Conservation (phyloP, 2,888 invertebrate species). For the Microctonus brassicae region DNA sequence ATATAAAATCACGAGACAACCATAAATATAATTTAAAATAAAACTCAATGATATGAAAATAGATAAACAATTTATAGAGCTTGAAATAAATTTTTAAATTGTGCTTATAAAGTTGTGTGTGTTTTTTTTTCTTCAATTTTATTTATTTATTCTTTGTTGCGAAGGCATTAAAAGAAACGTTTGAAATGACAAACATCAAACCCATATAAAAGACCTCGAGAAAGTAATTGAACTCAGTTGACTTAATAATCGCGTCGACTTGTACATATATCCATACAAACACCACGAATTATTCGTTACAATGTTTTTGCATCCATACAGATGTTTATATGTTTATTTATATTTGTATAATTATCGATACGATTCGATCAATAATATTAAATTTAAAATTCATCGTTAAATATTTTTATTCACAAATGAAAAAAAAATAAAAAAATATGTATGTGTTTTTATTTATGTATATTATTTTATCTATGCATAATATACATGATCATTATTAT, state of each 20-base stretch:
- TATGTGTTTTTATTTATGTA: too few species aligned
- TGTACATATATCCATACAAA: constrained; percentile 40
- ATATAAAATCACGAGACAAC: constrained; percentile 4
- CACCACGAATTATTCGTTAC: constrained; percentile 8
- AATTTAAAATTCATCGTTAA: neutral
- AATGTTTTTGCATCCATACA: constrained; percentile 31
- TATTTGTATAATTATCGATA: neutral
- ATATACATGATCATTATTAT: neutral
- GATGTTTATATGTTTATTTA: constrained; percentile 11
- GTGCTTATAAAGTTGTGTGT: neutral
- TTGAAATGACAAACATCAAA: constrained; percentile 9
- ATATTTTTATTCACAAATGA: neutral
- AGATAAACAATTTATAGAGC: neutral
- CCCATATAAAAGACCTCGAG: constrained; percentile 33
- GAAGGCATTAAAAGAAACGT: neutral
- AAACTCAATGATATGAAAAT: neutral
- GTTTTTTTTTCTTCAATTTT: neutral
- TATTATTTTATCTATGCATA: neutral
- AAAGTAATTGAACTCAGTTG: constrained; percentile 59
- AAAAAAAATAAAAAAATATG: neutral
- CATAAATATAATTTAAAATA: neutral
- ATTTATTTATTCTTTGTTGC: neutral
- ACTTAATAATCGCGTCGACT: constrained; percentile 54
- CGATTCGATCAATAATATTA: neutral
- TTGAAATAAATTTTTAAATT: neutral